phyloP scores from a whole-genome alignment of 1,140 invertebrate species.

The Pristionchus pacificus region DNA sequence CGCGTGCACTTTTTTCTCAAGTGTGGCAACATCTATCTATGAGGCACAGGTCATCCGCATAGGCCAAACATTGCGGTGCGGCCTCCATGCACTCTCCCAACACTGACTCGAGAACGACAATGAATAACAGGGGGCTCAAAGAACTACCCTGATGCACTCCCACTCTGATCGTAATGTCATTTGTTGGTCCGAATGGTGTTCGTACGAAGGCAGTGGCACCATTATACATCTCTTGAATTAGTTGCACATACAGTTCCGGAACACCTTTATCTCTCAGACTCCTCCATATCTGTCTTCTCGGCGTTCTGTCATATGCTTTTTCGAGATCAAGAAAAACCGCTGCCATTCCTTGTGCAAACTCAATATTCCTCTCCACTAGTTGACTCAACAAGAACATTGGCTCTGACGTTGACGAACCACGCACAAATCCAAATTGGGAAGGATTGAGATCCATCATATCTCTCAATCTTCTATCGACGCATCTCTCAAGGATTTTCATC shows the following conservation, averaged over 20 bases:
- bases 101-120: neutral
- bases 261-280: neutral
- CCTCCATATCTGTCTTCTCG: neutral
- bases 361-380: neutral
- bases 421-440: neutral
- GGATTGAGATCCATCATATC: neutral
- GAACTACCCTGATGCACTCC: neutral
- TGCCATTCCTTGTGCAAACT: neutral
- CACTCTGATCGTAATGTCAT: neutral
- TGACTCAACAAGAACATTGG: neutral
- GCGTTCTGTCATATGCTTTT: neutral
- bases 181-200: neutral
- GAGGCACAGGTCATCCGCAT: neutral
- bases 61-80: neutral
- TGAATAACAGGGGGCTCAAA: neutral
- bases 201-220: neutral
- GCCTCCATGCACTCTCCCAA: neutral
- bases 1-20: neutral
- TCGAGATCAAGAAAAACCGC: neutral
- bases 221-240: neutral
- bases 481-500: neutral
- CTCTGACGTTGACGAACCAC: neutral
- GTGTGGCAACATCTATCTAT: neutral
- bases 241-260: neutral
- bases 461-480: neutral